Base-by-base conservation (phyloP, 2,888 invertebrate species). In the Leucophenga montana region DNA sequence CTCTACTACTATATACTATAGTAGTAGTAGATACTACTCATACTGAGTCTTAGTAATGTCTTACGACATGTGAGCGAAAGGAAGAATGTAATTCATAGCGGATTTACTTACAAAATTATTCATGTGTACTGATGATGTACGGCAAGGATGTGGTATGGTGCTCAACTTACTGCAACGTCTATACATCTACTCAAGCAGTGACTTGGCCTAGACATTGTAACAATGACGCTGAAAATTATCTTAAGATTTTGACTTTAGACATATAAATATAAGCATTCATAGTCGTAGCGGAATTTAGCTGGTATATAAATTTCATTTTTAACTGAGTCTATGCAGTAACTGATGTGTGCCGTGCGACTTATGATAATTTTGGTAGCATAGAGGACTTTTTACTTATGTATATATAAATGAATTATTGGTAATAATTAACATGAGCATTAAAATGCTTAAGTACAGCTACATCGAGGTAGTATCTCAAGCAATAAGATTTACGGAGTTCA, bases 91-190 rank as follows among this genome's bases (percentile, higher is more conserved):
- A 75, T 66, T 75, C 67, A 75, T 72, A 74, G 65, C 65, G 76
- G 69, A 71, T 79, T 74, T 72, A 59, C 67, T 75, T 71, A 54
- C 39, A 50, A 74, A 74, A 73, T 77, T 73, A 78, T 78, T 74
- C 78, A 75, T 71, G 75, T 75, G 48, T 54, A 77, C 56, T 71
- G 72, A 73, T 78, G 69, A 71, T 70, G 66, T 70, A 68, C 67
- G 64, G 66, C 66, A 1, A 39, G 11, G 9, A 39, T 27, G 27
- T 27, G 4, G 27, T 27, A 76, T 64, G 68, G 70, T 71, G 70
- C 65, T 70, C 6, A 16, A 39, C 53, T 39, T 33, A 18, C 59
- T 2, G 16, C 9, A 9, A 16, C 16, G 18, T 4, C 16, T 16
- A 33, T 39, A 39, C 57, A 22, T 9, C 18, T 50, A 50, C 50